These are phyloP conservation scores for Aphidius colemani DNA, from an alignment of 2,888 invertebrate species.

Conservation along the genomic window DNA sequence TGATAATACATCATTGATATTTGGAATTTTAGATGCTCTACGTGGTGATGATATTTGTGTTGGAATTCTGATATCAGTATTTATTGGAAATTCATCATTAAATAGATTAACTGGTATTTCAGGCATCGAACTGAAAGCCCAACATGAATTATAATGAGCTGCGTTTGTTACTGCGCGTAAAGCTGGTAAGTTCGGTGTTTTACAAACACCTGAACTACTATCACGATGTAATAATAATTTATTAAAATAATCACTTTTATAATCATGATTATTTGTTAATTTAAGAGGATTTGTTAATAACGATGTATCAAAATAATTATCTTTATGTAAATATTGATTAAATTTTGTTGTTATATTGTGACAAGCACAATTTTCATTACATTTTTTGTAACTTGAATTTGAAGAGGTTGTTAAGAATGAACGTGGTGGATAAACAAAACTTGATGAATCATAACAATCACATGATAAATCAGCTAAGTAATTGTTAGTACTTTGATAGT, in stretches of 20 bases:
- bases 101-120: slow-evolving; percentile 53
- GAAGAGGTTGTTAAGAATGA: slow-evolving; percentile 12
- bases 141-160: slow-evolving; percentile 54
- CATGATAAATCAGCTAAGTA: slow-evolving; percentile 35
- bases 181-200: slow-evolving; percentile 40
- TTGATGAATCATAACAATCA: slow-evolving; percentile 43
- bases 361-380: slow-evolving; percentile 25
- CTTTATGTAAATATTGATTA: slow-evolving; percentile 26
- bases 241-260: slow-evolving; percentile 43
- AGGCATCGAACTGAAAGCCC: slow-evolving; percentile 58
- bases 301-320: slow-evolving; percentile 35
- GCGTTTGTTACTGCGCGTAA: slow-evolving; percentile 41
- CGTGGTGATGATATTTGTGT: slow-evolving; percentile 49
- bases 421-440: slow-evolving; percentile 22
- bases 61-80: slow-evolving; percentile 57
- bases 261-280: slow-evolving; percentile 44
- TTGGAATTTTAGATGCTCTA: slow-evolving; percentile 51
- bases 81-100: slow-evolving; percentile 57
- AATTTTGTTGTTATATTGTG: slow-evolving; percentile 26
- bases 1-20: slow-evolving; percentile 49
- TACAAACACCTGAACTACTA: slow-evolving; percentile 6
- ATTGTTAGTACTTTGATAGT: slow-evolving; percentile 36
- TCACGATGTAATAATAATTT: slow-evolving; percentile 36
- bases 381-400: slow-evolving; percentile 11
- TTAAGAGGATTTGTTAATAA: slow-evolving; percentile 42